phyloP scores from a whole-genome alignment of 2,113 vertebrate species.

The Malurus alboscapulatus region DNA sequence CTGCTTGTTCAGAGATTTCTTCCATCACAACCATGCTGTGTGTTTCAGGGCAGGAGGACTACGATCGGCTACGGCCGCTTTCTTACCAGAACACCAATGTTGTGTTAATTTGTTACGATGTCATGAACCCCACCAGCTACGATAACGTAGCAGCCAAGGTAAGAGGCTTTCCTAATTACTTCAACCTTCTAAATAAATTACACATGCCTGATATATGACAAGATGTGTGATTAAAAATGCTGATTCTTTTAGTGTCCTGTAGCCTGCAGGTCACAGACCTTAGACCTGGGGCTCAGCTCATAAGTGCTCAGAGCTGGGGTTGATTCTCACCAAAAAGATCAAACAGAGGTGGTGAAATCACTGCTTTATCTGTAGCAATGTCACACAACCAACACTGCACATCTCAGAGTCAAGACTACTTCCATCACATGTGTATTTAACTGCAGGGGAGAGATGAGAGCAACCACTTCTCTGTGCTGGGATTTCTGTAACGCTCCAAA shows the following conservation, averaged over 20 bases:
- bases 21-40: background rate
- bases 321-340: background rate
- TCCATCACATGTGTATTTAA: background rate
- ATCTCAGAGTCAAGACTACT: background rate
- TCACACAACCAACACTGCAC: background rate
- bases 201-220: background rate
- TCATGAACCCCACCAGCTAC: constrained; percentile 93
- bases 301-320: background rate
- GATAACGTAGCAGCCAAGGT: constrained; percentile 95
- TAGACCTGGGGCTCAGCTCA: background rate
- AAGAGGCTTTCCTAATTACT: constrained; percentile 12
- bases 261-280: background rate
- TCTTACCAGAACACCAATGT: constrained; percentile 92
- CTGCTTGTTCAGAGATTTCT: background rate
- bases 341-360: background rate
- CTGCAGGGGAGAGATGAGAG: background rate
- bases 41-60: constrained; percentile 92
- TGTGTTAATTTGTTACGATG: constrained; percentile 91
- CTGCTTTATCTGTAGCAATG: background rate
- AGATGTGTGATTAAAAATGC: background rate
- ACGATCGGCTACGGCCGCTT: constrained; percentile 89
- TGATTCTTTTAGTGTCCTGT: background rate
- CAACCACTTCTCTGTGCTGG: background rate
- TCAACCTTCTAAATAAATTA: background rate
- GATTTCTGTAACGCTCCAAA: background rate